Conservation (phyloP, 2,797 vertebrate species). For the Yasuhikotakia modesta region DNA sequence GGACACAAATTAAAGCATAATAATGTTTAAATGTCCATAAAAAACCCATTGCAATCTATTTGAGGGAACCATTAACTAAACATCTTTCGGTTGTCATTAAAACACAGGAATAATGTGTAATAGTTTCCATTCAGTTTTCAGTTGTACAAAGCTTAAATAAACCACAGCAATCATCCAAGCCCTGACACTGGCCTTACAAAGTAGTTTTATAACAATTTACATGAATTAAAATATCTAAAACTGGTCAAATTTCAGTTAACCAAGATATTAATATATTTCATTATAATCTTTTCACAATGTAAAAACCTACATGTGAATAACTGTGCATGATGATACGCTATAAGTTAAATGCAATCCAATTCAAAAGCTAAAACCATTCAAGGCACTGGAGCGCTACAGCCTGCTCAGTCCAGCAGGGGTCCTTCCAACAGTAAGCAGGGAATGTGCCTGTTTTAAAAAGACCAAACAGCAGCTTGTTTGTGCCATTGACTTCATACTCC, state of each 20-base stretch:
- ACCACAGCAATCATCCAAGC: background rate
- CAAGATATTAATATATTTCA: background rate
- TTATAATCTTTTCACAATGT: background rate
- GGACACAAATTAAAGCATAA: constrained; percentile 19
- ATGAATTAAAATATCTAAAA: background rate
- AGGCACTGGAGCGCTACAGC: background rate
- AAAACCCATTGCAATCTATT: constrained; percentile 1
- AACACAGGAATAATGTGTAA: no score
- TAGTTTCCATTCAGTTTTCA: no score
- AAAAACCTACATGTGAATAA: no score
- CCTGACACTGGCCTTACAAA: background rate
- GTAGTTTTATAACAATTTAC: no score
- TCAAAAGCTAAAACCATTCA: no score
- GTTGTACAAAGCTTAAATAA: background rate
- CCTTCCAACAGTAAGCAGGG: constrained; percentile 61
- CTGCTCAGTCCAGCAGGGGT: constrained; percentile 70
- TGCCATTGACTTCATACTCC: constrained; percentile 55
- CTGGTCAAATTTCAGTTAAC: background rate
- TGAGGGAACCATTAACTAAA: background rate
- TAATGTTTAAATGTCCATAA: background rate
- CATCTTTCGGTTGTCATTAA: no score
- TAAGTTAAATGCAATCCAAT: no score
- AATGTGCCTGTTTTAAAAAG: constrained; percentile 56
- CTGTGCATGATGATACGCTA: no score
- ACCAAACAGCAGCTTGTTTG: constrained; percentile 52